Conservation (phyloP, 2,888 invertebrate species). For the Leptinotarsa peninsularis region DNA sequence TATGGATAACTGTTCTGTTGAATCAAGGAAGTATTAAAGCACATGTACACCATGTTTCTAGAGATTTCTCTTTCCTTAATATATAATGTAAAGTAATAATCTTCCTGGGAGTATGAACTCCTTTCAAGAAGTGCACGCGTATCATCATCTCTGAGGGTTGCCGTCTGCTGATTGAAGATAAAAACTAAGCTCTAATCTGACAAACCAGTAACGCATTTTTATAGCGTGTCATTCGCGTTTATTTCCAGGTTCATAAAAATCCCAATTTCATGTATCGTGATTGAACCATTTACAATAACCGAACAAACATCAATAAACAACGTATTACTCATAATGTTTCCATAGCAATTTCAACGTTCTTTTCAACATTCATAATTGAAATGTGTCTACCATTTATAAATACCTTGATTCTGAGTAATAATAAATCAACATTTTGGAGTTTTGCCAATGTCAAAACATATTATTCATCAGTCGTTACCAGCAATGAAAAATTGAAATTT, state of each 20-base stretch:
- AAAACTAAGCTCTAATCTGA: too few species aligned
- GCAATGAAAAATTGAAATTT: constrained; percentile 32
- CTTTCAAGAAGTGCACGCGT: too few species aligned
- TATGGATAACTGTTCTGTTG: too few species aligned
- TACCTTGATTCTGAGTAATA: constrained; percentile 41
- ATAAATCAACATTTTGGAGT: constrained; percentile 50
- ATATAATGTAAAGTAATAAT: too few species aligned
- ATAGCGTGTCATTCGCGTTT: not conserved
- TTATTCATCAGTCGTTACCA: constrained; percentile 45
- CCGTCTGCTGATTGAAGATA: too few species aligned
- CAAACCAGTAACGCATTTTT: too few species aligned
- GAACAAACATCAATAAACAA: constrained; percentile 15
- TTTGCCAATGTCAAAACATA: constrained; percentile 50
- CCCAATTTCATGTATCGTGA: not conserved
- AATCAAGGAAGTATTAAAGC: too few species aligned
- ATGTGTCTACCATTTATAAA: constrained; percentile 33
- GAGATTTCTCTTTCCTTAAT: too few species aligned
- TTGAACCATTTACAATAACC: not conserved
- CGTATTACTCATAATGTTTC: constrained; percentile 21
- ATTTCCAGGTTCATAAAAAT: constrained; percentile 4
- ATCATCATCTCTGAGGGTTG: too few species aligned
- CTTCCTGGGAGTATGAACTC: too few species aligned
- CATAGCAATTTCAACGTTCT: constrained; percentile 21
- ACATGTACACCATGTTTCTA: too few species aligned
- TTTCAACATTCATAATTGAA: constrained; percentile 27